Percentiles rank a stretch among this genome's conserved stretches.
Conservation (phyloP, 92 coral and sea anemone species). For the Zoanthus sociatus region DNA sequence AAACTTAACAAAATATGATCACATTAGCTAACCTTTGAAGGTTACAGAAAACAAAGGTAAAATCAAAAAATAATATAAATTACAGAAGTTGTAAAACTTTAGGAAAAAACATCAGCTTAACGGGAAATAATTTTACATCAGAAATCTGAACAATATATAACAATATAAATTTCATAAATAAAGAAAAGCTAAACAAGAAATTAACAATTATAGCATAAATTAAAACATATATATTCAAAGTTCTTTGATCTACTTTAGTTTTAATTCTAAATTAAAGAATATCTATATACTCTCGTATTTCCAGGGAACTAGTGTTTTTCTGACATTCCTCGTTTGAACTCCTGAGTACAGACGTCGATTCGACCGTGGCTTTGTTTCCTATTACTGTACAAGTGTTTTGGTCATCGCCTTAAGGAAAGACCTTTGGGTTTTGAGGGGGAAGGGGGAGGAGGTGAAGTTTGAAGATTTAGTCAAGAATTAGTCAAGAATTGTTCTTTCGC, state of each 20-base stretch:
- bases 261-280: constrained; percentile 1
- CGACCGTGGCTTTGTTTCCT: too few relatives aligned
- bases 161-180: not conserved
- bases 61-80: too few relatives aligned
- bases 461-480: too few relatives aligned
- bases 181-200: not conserved
- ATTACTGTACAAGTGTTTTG: too few relatives aligned
- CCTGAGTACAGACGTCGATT: too few relatives aligned
- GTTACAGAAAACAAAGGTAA: too few relatives aligned
- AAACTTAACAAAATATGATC: not conserved
- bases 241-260: not conserved
- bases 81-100: not conserved
- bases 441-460: too few relatives aligned
- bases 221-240: not conserved
- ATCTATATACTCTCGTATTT: not conserved
- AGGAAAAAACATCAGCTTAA: not conserved
- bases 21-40: not conserved
- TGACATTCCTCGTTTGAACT: too few relatives aligned
- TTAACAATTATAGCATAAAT: not conserved
- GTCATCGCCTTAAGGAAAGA: too few relatives aligned
- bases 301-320: too few relatives aligned
- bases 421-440: too few relatives aligned
- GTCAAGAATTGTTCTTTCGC: too few relatives aligned
- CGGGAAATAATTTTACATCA: not conserved
- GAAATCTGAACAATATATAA: not conserved